phyloP scores from a whole-genome alignment of 2,113 vertebrate species.

The Nettapus auritus region DNA sequence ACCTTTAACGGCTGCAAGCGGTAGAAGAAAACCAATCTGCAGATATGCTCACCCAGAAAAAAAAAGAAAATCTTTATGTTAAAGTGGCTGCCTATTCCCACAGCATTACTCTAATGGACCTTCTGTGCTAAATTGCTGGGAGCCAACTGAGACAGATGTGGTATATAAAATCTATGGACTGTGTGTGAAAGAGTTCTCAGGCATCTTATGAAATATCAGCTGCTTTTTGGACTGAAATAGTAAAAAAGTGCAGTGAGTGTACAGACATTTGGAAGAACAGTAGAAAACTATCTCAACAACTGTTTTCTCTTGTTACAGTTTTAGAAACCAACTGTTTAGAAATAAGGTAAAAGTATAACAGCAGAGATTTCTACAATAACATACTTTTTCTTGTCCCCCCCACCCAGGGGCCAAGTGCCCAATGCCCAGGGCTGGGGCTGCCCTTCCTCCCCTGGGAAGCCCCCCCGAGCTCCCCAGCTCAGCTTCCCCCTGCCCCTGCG shows the following conservation, averaged over 20 bases:
- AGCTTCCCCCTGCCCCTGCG: too few relatives aligned
- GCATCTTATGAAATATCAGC: neutral
- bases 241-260: neutral
- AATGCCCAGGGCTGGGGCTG: neutral
- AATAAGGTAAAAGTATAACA: neutral
- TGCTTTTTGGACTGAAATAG: neutral
- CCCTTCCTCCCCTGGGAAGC: neutral
- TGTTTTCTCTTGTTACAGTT: neutral
- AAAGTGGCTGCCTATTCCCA: neutral
- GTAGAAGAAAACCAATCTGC: neutral
- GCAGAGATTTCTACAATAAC: neutral
- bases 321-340: neutral
- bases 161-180: neutral
- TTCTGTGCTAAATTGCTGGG: neutral
- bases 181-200: neutral
- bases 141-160: neutral
- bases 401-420: too few relatives aligned
- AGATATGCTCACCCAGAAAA: neutral
- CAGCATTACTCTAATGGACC: neutral
- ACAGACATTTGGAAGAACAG: neutral
- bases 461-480: fast-evolving
- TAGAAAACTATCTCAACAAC: neutral
- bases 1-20: neutral
- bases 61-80: neutral
- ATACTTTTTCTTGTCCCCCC: neutral